A percentile compares a stretch with the other conserved stretches of the same genome.
phyloP scores from a whole-genome alignment of 2,113 vertebrate species.

The Chrysemys picta region DNA sequence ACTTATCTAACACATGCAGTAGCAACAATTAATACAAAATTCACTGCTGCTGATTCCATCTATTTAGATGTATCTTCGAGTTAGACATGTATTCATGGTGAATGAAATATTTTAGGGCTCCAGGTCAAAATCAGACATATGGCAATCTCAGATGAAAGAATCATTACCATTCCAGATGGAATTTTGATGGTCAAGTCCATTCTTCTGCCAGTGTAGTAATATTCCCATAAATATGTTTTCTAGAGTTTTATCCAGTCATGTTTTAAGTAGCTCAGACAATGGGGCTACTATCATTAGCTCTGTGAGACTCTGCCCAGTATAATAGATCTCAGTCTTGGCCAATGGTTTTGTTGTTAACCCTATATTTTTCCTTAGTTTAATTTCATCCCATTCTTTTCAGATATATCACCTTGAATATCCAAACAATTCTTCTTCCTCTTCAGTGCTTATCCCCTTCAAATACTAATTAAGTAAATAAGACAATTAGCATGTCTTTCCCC shows the following conservation, averaged over 20 bases:
- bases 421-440: background rate
- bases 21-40: background rate
- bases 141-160: background rate
- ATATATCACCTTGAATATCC: background rate
- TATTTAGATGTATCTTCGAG: background rate
- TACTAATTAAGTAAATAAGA: too few species aligned
- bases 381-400: background rate
- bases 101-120: background rate
- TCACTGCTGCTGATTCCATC: background rate
- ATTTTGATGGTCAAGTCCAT: accelerated
- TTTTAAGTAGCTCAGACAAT: background rate
- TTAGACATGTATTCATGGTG: background rate
- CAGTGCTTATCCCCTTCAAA: background rate
- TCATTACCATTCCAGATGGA: background rate
- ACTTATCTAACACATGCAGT: background rate
- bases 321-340: background rate
- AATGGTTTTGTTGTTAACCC: background rate
- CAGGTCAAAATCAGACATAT: background rate
- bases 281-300: background rate
- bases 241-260: background rate
- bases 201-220: background rate
- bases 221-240: background rate
- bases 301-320: background rate
- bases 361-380: background rate
- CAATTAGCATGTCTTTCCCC: background rate